Conservation (phyloP, 2,113 vertebrate species). For the Bubo scandiacus region DNA sequence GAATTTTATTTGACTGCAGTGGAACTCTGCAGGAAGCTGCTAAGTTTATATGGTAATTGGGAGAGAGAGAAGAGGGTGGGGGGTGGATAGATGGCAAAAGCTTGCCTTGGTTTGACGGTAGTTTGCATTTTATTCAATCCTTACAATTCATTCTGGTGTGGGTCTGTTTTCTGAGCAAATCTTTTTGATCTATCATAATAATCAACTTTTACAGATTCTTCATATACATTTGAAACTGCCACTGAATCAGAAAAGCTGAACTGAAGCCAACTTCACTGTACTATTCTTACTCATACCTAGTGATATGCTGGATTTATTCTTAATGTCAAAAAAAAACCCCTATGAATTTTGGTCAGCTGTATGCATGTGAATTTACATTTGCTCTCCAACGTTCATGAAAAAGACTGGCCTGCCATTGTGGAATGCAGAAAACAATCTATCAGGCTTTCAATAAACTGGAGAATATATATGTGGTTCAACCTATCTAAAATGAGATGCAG, state of each 20-base stretch:
- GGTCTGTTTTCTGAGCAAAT: conserved; percentile 65
- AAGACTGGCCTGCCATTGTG: conserved; percentile 60
- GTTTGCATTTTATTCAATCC: conserved; percentile 55
- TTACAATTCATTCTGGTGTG: conserved; percentile 52
- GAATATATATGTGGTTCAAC: conserved; percentile 78
- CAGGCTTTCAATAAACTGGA: conserved; percentile 78
- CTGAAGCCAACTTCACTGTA: conserved; percentile 14
- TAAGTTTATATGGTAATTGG: conserved; percentile 29
- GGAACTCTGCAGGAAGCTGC: conserved; percentile 17
- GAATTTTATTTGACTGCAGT: conserved; percentile 41
- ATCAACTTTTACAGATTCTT: conserved; percentile 68
- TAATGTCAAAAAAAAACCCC: background rate
- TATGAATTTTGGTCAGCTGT: conserved; percentile 73
- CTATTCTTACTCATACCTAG: conserved; percentile 62
- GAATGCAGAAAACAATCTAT: conserved; percentile 75
- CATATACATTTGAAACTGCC: conserved; percentile 59
- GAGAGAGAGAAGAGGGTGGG: background rate
- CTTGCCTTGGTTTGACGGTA: background rate
- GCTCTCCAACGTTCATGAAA: conserved; percentile 67
- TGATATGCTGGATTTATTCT: conserved; percentile 71
- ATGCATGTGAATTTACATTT: conserved; percentile 71
- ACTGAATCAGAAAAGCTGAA: conserved; percentile 66
- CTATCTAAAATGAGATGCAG: conserved; percentile 82
- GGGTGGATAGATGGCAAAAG: background rate
- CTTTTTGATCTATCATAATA: conserved; percentile 61